Evolutionary conservation across 2,113 vertebrate genomes (phyloP), one percentile per base, ranked within the genome.

Genomic region (Rhinolophus ferrumequinum): DNA sequence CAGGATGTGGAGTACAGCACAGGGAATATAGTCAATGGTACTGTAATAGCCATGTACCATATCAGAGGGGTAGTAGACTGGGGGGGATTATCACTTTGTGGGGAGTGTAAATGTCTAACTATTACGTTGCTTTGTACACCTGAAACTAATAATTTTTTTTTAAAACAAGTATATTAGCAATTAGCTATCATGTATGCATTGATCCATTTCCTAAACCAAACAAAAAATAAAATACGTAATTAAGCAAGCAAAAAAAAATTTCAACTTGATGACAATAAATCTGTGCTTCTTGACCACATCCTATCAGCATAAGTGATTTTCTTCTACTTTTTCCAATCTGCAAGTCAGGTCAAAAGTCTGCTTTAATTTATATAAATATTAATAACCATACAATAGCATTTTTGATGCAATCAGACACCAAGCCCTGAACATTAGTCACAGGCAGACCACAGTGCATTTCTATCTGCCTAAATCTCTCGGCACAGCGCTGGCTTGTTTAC

Each of bases 281-380:
- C 13, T 64, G 12, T 47, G 41, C 62, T 58, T 72, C 33, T n/a
- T 79, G 33, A 89, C n/a, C 67, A 86, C 86, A 93, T 7, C 8
- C 26, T 28, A 50, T 33, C 18, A 56, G 66, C 86, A 50, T n/a
- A 86, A 88, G 44, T 6, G 47, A 58, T 19, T 35, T 41, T 16
- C 47, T 69, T 85, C 92, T 13, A 67, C 33, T 72, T 97, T 75
- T 86, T 76, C 11, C 89, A 54, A 75, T 82, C 16, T 86, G n/a
- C 35, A 79, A 80, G 15, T 93, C 76, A 82, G 76, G 54, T 90
- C 67, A 88, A 88, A 77, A 4, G 35, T 62, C 62, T 58, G 33
- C n/a, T 62, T 94, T 35, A 52, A 19, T 94, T 92, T 93, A n/a
- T 82, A 62, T 89, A 79, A 95, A 70, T 58, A 50, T 47, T 84